A percentile compares a stretch with the other conserved stretches of the same genome.
Evolutionary conservation across 2,113 vertebrate genomes (phyloP).

Genomic region (Hypanus sabinus): DNA sequence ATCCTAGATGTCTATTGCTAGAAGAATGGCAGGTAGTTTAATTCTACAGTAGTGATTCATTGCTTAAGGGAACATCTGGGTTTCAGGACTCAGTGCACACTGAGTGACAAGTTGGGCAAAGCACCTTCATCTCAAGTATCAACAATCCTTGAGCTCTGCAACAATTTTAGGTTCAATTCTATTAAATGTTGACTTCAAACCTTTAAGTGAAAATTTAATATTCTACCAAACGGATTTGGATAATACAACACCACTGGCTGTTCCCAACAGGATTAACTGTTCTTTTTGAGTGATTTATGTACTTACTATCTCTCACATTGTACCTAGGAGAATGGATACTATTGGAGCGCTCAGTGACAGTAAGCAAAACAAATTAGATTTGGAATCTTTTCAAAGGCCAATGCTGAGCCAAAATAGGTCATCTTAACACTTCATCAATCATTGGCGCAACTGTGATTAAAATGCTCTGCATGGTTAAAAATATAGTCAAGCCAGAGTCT

Average conservation of each 20-base stretch:
- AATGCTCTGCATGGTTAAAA: background rate
- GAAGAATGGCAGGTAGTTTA: background rate
- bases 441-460: background rate
- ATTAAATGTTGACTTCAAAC: background rate
- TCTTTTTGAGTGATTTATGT: background rate
- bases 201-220: background rate
- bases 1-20: background rate
- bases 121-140: background rate
- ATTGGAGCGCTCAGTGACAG: background rate
- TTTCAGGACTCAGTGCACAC: background rate
- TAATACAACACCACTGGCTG: background rate
- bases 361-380: background rate
- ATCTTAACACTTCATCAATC: background rate
- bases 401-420: background rate
- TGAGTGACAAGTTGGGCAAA: background rate
- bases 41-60: background rate
- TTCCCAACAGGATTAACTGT: background rate
- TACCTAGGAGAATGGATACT: background rate
- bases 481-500: too few relatives aligned
- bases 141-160: background rate
- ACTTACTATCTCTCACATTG: background rate
- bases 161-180: background rate
- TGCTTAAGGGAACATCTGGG: constrained; percentile 13
- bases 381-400: background rate
- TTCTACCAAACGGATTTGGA: background rate